Evolutionary conservation across 2,797 vertebrate species (phyloP), one percentile per base, ranked within the genome.

Genomic region (Oreochromis mossambicus): DNA sequence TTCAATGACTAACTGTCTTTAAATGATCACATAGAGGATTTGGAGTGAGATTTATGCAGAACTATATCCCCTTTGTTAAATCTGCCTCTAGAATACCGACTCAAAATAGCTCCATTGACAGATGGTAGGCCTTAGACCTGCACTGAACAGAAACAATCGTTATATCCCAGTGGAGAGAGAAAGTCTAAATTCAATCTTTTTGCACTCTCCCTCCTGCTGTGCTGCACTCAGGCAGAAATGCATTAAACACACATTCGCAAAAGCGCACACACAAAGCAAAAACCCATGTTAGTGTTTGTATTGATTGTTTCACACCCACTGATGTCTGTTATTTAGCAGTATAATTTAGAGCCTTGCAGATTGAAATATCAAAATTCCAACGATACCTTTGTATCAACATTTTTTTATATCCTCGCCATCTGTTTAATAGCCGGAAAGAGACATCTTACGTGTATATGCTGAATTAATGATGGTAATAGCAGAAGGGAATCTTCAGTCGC

Each of bases 21-120:
- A 81, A 78, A 63, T 84, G 11, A 77, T 83, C 77, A 79, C 56
- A 83, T 43, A 8, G 82, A 54, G 78, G 51, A 81, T 80, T 81
- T 78, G 12, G 77, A 81, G 34, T 19, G 10, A 81, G 78, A 46
- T 79, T 32, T 12, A 61, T 32, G 56, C 80, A 73, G 79, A 77
- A 32, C 21, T 51, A 29, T 61, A 13, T 84, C 38, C 19, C 10
- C 26, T 75, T 51, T 75, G 70, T 75, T n/a, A 50, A 75, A 50
- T 8, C 82, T 80, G 41, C 77, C 79, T 80, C 36, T 52, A 68
- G 78, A 73, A 77, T 90, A 77, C 26, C 36, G 78, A 85, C 79
- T 91, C 61, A 86, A 86, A 93, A 93, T 87, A 90, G 80, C 84
- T 92, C 73, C 34, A 77, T 82, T 90, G 92, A 90, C 94, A 94